Evolutionary conservation across 2,113 vertebrate species (phyloP), one percentile per base, ranked within the genome.

Genomic region (Datnioides undecimradiatus): DNA sequence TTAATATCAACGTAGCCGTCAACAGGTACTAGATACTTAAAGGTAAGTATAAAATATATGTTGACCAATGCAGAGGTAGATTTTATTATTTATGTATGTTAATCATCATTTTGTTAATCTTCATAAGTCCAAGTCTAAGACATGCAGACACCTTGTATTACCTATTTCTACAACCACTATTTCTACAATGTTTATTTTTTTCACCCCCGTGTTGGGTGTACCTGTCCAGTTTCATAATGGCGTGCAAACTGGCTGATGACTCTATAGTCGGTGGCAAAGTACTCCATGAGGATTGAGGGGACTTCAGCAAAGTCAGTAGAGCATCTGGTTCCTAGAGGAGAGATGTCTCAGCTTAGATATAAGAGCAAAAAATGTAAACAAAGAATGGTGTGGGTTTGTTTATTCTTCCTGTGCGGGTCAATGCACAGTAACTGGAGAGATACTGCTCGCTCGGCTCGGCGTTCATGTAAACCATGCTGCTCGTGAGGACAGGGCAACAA

Each of bases 231-330:
- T 93, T 98, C 95, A 91, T 97, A 98, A 84, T 99, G 98, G 6
- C 96, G 96, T 80, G 98, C 98, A 90, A 99, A 99, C 81, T 97
- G 97, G 91, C 94, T 97, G 77, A 99, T 94, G 55, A 99, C 97
- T 58, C 97, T 94, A 78, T 98, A 98, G 88, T 99, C 98, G 19
- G 95, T 97, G 71, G 97, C 97, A 92, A 99, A 99, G 83, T 97
- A 99, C 85, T 99, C 98, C 98, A 99, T 99, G 68, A 99, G 93
- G 86, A 99, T 96, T 65, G 98, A 99, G 0, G 98, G 98, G 31
- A 99, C 98, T 93, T 99, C 98, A 4, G 98, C 97, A 85, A 99
- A 99, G 92, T 99, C 98, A 17, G 98, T 99, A 3, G 97, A 86
- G 93, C 98, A 99, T 85, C 98, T 95, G 74, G 98, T 99, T 87